phyloP scores from a whole-genome alignment of 2,113 vertebrate genomes.

The Trogon melanurus region DNA sequence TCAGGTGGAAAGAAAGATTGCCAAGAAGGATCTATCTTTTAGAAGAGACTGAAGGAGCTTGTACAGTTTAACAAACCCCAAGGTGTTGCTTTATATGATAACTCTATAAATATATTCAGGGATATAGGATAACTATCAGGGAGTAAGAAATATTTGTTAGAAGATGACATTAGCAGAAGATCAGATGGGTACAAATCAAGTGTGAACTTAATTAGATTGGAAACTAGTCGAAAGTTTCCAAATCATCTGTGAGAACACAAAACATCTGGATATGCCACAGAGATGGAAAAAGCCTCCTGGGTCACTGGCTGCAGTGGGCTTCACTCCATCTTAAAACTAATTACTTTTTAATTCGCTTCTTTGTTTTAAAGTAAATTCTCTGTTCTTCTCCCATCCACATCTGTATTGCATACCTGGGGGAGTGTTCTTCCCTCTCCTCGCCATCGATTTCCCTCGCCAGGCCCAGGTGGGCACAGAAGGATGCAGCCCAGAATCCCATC shows the following conservation, averaged over 20 bases:
- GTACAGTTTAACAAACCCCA: background rate
- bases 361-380: background rate
- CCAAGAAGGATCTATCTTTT: background rate
- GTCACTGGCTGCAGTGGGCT: background rate
- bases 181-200: background rate
- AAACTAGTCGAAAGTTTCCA: background rate
- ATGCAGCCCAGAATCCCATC: background rate
- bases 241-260: background rate
- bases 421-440: background rate
- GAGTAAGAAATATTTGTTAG: background rate
- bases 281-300: background rate
- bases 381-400: background rate
- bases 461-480: background rate
- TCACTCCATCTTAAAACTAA: background rate
- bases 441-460: rapidly evolving
- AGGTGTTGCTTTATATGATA: background rate
- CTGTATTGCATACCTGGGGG: background rate
- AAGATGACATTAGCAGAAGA: background rate
- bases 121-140: background rate
- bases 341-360: background rate
- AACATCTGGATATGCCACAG: background rate
- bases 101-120: background rate
- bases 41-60: background rate
- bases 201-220: background rate
- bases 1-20: background rate